Evolutionary conservation across 1,140 invertebrate genomes (phyloP).

Genomic region (Steinernema khuongi): DNA sequence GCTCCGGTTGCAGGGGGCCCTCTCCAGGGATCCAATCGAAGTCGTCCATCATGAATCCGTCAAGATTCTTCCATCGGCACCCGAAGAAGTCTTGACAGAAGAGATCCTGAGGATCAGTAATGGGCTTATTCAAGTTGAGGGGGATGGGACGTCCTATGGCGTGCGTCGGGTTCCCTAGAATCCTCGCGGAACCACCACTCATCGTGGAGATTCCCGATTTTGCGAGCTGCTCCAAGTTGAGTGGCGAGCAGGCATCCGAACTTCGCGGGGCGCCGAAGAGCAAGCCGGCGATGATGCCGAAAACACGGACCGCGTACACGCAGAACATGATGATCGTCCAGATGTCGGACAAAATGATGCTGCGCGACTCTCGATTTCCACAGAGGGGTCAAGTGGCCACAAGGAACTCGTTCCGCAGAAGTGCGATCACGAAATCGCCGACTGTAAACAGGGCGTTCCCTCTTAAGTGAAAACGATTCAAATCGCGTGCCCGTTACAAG

Average conservation of each 20-base stretch:
- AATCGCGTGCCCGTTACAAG: neutral
- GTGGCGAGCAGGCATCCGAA: neutral
- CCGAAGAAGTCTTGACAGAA: slow-evolving; percentile 50
- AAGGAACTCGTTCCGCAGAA: neutral
- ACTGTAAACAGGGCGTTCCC: neutral
- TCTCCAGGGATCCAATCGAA: slow-evolving; percentile 55
- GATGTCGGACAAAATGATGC: neutral
- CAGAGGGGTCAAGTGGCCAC: slow-evolving; percentile 7
- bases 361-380: slow-evolving; percentile 7
- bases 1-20: slow-evolving; percentile 47
- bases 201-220: neutral
- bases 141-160: neutral
- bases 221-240: neutral
- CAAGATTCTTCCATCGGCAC: slow-evolving; percentile 57
- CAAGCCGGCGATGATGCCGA: neutral
- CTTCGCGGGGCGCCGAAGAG: neutral
- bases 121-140: neutral
- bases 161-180: neutral
- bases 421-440: slow-evolving; percentile 10
- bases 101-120: neutral
- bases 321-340: slow-evolving; percentile 9
- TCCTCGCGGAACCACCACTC: neutral
- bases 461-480: neutral
- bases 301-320: neutral
- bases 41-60: slow-evolving; percentile 55